Evolutionary conservation across 2,113 vertebrate genomes (phyloP).

Genomic region (Leuciscus idus): DNA sequence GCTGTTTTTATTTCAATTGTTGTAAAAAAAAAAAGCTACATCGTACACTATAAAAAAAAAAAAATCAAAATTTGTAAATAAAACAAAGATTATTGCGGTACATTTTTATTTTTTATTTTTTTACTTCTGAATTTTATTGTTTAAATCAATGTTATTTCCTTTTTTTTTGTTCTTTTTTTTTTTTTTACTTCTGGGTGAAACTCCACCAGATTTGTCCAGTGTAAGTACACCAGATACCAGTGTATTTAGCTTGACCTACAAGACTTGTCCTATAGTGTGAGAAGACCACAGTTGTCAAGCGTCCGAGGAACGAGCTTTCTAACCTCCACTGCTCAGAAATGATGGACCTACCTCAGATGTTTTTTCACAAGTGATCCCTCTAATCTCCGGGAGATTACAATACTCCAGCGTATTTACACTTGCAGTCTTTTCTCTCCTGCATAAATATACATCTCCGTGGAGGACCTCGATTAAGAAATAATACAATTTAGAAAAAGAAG

Average conservation of each 20-base stretch:
- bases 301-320: slow-evolving; percentile 4
- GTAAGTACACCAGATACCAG: too few relatives aligned
- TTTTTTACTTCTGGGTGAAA: too few relatives aligned
- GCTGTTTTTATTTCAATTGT: neutral
- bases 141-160: too few relatives aligned
- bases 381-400: slow-evolving; percentile 57
- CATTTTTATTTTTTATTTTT: too few relatives aligned
- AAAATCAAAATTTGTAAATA: too few relatives aligned
- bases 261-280: neutral
- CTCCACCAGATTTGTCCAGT: neutral
- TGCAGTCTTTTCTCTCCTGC: slow-evolving; percentile 54
- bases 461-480: slow-evolving; percentile 74
- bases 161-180: too few relatives aligned
- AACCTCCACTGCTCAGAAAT: neutral
- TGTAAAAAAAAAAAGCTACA: neutral
- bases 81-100: too few relatives aligned
- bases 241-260: neutral
- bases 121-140: too few relatives aligned
- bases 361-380: slow-evolving; percentile 51
- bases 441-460: slow-evolving; percentile 74
- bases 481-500: slow-evolving; percentile 68
- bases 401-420: slow-evolving; percentile 54
- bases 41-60: too few relatives aligned
- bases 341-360: slow-evolving; percentile 51
- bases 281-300: neutral